Percentiles rank a stretch among this genome's conserved stretches.
Evolutionary conservation across 2,113 vertebrate genomes (phyloP).

Genomic region (Grus americana): DNA sequence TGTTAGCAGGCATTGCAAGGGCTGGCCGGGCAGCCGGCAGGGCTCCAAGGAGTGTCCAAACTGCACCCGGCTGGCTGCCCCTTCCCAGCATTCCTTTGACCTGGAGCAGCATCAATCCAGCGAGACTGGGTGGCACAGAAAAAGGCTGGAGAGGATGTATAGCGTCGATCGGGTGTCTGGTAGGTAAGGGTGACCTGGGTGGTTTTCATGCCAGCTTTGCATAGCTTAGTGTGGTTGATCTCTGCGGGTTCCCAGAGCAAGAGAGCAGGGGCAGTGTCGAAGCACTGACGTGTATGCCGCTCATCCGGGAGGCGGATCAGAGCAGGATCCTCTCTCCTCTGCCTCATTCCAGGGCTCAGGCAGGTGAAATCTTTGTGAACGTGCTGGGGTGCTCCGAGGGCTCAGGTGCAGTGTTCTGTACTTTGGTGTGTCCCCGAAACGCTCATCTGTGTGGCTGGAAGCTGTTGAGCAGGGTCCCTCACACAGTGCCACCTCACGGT

Average conservation of each 20-base stretch:
- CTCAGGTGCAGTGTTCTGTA: not conserved
- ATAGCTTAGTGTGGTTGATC: not conserved
- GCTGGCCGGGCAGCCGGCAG: conserved; percentile 81
- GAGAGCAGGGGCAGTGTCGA: not conserved
- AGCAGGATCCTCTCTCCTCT: not conserved
- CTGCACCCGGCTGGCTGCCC: conserved; percentile 76
- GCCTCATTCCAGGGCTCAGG: not conserved
- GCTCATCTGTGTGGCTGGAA: not conserved
- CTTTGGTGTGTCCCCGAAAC: not conserved
- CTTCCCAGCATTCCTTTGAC: conserved; percentile 85
- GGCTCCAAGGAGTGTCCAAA: conserved; percentile 80
- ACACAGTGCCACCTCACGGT: not conserved
- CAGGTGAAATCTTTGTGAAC: not conserved
- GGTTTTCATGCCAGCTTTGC: not conserved
- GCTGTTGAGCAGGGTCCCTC: not conserved
- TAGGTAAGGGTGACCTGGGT: conserved; percentile 29
- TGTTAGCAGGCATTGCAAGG: conserved; percentile 76
- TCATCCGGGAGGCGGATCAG: not conserved
- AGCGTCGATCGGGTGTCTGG: conserved; percentile 90
- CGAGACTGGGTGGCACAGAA: conserved; percentile 77
- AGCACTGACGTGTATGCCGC: not conserved
- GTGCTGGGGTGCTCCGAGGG: not conserved
- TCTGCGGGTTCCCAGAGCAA: not conserved
- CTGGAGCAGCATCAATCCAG: conserved; percentile 79
- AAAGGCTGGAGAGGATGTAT: conserved; percentile 93